Conservation (phyloP, 2,888 invertebrate species). For the Eumacrocentrus americanus region DNA sequence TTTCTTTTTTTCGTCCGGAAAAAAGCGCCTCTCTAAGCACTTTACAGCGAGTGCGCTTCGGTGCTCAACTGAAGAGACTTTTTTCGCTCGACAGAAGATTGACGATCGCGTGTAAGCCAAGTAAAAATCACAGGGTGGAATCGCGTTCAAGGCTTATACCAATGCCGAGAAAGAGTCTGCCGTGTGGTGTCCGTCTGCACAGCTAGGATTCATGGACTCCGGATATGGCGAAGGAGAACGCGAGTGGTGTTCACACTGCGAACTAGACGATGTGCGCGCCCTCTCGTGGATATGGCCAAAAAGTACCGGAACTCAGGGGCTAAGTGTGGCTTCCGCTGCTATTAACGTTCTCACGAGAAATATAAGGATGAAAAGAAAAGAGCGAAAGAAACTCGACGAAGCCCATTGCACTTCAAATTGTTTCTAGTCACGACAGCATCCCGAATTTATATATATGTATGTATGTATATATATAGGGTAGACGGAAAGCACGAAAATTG, state of each 20-base stretch:
- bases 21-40: conserved; percentile 1
- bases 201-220: conserved; percentile 46
- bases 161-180: conserved; percentile 12
- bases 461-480: no score
- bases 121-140: conserved; percentile 23
- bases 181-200: no score
- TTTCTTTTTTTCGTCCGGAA: neutral
- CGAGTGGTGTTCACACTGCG: conserved; percentile 1
- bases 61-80: neutral
- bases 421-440: neutral
- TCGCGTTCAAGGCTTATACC: conserved; percentile 7
- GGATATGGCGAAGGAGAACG: conserved; percentile 43
- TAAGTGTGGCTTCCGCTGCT: conserved; percentile 54
- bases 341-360: conserved; percentile 44
- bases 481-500: no score
- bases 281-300: conserved; percentile 28
- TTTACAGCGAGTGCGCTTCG: conserved; percentile 3
- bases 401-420: neutral
- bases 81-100: conserved; percentile 15
- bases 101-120: conserved; percentile 27
- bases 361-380: conserved; percentile 13
- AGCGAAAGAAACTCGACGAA: neutral
- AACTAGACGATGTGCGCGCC: conserved; percentile 8
- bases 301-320: conserved; percentile 48
- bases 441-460: neutral